A percentile compares a stretch with the other conserved stretches of the same genome.
phyloP scores from a whole-genome alignment of 2,888 invertebrate genomes.

The Hyposoter dolosus region DNA sequence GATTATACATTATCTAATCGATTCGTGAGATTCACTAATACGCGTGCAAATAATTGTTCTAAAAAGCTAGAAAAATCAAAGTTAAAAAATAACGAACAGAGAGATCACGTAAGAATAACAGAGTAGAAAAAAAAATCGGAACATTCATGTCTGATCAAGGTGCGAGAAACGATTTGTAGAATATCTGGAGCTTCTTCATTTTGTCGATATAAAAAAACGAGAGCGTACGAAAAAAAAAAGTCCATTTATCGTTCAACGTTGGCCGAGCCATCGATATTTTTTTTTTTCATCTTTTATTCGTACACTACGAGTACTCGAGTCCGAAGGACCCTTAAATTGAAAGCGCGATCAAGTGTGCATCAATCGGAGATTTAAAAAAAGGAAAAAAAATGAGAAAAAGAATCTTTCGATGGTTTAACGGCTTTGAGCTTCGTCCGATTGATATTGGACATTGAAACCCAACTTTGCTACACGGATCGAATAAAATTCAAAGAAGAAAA shows the following conservation, averaged over 20 bases:
- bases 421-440: not conserved
- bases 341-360: constrained; percentile 7
- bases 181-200: not conserved
- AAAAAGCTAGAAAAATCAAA: not conserved
- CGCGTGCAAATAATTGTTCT: not conserved
- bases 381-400: not conserved
- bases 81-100: not conserved
- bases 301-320: constrained; percentile 4
- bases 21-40: not conserved
- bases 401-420: not conserved
- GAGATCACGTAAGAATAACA: not conserved
- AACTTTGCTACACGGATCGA: not conserved
- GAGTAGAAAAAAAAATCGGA: no score
- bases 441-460: not conserved
- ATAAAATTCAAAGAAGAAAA: not conserved
- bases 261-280: not conserved
- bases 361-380: not conserved
- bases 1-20: not conserved
- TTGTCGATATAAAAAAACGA: not conserved
- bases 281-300: not conserved
- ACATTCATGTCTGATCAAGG: not conserved
- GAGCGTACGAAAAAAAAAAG: not conserved
- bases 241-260: not conserved
- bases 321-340: constrained; percentile 2
- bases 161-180: not conserved